Conservation (phyloP, 2,888 invertebrate genomes). For the Dione juno region DNA sequence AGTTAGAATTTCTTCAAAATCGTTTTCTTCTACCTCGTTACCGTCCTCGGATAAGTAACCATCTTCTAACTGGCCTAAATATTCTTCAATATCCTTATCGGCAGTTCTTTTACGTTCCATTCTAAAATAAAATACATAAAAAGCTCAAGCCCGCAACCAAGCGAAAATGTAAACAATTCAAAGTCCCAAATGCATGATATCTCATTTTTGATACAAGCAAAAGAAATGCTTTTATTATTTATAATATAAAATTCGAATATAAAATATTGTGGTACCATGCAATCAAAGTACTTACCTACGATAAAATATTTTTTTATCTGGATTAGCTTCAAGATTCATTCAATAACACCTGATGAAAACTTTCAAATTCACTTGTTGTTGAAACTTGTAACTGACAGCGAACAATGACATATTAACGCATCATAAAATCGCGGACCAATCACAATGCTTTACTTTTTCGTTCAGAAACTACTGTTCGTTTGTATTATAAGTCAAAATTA, state of each 20-base stretch:
- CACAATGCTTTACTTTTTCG: neutral
- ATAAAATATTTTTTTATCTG: slow-evolving; percentile 24
- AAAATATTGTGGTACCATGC: slow-evolving; percentile 15
- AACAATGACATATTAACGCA: neutral
- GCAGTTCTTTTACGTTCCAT: slow-evolving; percentile 42
- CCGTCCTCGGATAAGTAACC: slow-evolving; percentile 42
- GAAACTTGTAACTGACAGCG: neutral
- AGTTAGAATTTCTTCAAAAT: slow-evolving; percentile 35
- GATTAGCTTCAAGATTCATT: slow-evolving; percentile 35
- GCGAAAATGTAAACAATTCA: slow-evolving; percentile 7
- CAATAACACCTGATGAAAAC: slow-evolving; percentile 32
- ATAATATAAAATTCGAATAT: neutral
- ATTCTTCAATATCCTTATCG: slow-evolving; percentile 44
- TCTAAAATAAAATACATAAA: slow-evolving; percentile 43
- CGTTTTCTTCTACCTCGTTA: slow-evolving; percentile 40
- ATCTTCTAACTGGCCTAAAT: slow-evolving; percentile 42
- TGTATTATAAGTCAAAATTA: neutral
- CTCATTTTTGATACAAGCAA: slow-evolving; percentile 22
- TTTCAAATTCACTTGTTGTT: slow-evolving; percentile 9
- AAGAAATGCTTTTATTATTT: slow-evolving; percentile 37
- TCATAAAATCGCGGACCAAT: neutral
- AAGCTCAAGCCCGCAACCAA: slow-evolving; percentile 37
- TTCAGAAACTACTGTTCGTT: neutral
- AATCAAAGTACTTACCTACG: no score
- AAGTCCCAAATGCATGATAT: slow-evolving; percentile 41